A percentile compares a stretch with the other conserved stretches of the same genome.
Conservation (phyloP, 2,797 vertebrate genomes). For the Myotis myotis region DNA sequence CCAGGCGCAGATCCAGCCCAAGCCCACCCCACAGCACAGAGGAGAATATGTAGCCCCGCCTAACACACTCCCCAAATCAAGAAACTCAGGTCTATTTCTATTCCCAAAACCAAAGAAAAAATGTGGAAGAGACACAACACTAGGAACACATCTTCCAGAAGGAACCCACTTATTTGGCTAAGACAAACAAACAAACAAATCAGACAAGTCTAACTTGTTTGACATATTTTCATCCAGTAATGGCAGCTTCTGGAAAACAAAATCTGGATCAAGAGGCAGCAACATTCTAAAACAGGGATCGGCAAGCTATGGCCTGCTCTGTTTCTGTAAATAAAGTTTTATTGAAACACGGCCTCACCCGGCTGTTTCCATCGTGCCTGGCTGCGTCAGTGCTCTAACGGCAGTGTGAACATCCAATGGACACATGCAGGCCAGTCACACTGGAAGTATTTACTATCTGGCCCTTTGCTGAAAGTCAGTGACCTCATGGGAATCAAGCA, state of each 20-base stretch:
- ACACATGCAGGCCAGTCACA: rapidly evolving
- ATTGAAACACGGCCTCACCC: rapidly evolving
- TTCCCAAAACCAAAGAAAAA: neutral
- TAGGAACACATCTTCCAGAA: neutral
- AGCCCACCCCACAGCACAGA: neutral
- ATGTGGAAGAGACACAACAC: neutral
- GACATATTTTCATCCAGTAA: neutral
- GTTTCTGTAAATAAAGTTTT: neutral
- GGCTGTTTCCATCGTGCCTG: rapidly evolving
- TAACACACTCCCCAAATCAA: neutral
- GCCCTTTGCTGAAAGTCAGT: neutral
- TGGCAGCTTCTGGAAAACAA: neutral
- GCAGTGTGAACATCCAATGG: rapidly evolving
- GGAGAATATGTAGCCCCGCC: neutral
- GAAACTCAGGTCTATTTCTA: neutral
- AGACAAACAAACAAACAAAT: neutral
- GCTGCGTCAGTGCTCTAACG: rapidly evolving
- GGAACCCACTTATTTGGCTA: neutral
- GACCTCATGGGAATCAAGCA: too few species aligned
- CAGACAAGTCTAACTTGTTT: neutral
- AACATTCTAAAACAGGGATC: neutral
- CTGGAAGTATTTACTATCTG: neutral
- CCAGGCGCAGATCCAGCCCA: neutral
- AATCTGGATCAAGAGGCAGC: neutral
- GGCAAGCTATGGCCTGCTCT: rapidly evolving